Conservation (phyloP, 2,888 invertebrate species). For the Cantharis rufa region DNA sequence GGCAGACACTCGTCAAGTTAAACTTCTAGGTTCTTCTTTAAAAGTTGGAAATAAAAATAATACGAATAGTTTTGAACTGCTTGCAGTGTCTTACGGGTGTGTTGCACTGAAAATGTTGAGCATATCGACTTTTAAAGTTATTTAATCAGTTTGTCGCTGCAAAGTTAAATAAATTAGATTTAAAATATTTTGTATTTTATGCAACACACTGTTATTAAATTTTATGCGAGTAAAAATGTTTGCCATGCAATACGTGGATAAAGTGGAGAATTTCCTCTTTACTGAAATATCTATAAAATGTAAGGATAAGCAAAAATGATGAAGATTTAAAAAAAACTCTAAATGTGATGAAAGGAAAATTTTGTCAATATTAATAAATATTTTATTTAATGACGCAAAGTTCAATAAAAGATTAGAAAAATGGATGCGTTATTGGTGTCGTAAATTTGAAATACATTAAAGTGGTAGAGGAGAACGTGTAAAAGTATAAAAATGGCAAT, state of each 20-base stretch:
- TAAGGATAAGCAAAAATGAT: neutral
- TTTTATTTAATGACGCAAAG: neutral
- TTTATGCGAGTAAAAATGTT: neutral
- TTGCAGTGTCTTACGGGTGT: no score
- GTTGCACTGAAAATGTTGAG: no score
- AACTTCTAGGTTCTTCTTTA: no score
- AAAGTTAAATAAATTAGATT: neutral
- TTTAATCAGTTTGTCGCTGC: neutral
- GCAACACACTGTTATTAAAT: neutral
- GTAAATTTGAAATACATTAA: neutral
- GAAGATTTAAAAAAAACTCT: neutral
- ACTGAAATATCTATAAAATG: neutral
- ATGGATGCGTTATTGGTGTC: neutral
- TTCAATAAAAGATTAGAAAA: neutral
- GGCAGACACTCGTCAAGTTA: no score
- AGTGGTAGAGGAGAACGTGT: conserved; percentile 4
- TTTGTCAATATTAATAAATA: neutral
- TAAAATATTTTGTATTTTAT: neutral
- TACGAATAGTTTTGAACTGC: no score
- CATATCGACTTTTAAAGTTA: neutral
- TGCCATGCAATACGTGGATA: neutral
- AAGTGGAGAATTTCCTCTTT: neutral
- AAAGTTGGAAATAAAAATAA: no score
- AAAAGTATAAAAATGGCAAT: conserved; percentile 24
- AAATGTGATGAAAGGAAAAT: neutral